A percentile compares a stretch with the other conserved stretches of the same genome.
These are phyloP conservation scores for Endomychus coccineus DNA, from an alignment of 2,888 invertebrate species.

Conservation along the genomic window DNA sequence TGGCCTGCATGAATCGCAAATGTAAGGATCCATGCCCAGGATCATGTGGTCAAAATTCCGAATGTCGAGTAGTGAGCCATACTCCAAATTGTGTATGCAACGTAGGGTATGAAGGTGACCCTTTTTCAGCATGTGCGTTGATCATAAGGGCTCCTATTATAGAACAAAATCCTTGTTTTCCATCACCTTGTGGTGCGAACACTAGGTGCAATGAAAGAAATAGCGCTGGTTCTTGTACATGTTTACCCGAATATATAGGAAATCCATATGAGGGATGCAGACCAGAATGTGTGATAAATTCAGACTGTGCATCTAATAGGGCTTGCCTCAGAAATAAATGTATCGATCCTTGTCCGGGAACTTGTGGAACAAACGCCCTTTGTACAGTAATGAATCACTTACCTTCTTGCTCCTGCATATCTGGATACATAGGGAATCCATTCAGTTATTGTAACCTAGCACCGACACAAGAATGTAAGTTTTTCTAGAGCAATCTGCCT, in stretches of 20 bases:
- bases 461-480: slow-evolving; percentile 31
- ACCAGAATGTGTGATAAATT: slow-evolving; percentile 80
- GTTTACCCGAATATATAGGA: slow-evolving; percentile 72
- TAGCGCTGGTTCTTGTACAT: slow-evolving; percentile 73
- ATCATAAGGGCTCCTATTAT: slow-evolving; percentile 52
- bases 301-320: slow-evolving; percentile 76
- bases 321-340: slow-evolving; percentile 80
- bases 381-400: slow-evolving; percentile 80
- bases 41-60: slow-evolving; percentile 72
- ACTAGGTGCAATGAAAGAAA: slow-evolving; percentile 70
- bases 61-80: slow-evolving; percentile 72
- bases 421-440: slow-evolving; percentile 69
- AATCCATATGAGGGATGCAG: slow-evolving; percentile 82
- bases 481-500: no score
- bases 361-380: slow-evolving; percentile 75
- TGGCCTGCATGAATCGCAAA: slow-evolving; percentile 73
- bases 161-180: slow-evolving; percentile 67
- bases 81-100: slow-evolving; percentile 75
- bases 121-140: slow-evolving; percentile 72
- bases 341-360: slow-evolving; percentile 76
- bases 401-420: slow-evolving; percentile 73
- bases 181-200: slow-evolving; percentile 81
- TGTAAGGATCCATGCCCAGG: slow-evolving; percentile 78
- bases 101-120: slow-evolving; percentile 70
- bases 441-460: slow-evolving; percentile 50